Evolutionary conservation across 2,888 invertebrate genomes (phyloP).

Genomic region (Ectemnius continuus): DNA sequence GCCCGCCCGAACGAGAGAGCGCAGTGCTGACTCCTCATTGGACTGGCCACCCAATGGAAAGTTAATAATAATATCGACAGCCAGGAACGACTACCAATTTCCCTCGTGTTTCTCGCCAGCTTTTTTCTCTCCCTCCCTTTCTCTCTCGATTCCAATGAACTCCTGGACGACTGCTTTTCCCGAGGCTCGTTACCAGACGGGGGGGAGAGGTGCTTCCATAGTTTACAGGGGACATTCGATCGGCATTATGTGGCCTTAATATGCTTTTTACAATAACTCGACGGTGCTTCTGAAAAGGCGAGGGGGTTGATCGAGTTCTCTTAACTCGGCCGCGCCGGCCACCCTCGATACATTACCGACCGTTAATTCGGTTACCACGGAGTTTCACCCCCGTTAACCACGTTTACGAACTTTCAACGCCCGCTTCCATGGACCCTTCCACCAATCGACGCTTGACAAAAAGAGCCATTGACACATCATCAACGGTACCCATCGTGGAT

Average conservation of each 20-base stretch:
- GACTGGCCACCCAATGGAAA: no score
- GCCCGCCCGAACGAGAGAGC: no score
- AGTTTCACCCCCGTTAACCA: conserved; percentile 70
- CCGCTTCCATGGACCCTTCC: conserved; percentile 49
- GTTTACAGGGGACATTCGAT: background rate
- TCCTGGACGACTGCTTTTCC: no score
- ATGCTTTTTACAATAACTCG: conserved; percentile 58
- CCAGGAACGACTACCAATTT: no score
- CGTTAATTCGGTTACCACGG: conserved; percentile 71
- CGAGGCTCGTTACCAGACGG: background rate
- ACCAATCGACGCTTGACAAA: conserved; percentile 40
- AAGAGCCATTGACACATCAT: conserved; percentile 4
- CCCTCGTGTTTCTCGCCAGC: no score
- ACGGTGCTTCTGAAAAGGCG: conserved; percentile 20
- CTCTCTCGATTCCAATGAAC: no score
- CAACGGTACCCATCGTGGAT: background rate
- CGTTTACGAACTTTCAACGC: conserved; percentile 70
- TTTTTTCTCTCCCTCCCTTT: no score
- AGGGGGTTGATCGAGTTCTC: conserved; percentile 26
- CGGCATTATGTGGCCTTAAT: conserved; percentile 56
- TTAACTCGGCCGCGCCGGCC: conserved; percentile 50
- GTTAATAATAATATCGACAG: no score
- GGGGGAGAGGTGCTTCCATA: background rate
- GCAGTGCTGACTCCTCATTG: no score
- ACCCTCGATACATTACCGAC: conserved; percentile 72